Evolutionary conservation across 2,888 invertebrate species (phyloP).

Genomic region (Leptinotarsa rubiginosa): DNA sequence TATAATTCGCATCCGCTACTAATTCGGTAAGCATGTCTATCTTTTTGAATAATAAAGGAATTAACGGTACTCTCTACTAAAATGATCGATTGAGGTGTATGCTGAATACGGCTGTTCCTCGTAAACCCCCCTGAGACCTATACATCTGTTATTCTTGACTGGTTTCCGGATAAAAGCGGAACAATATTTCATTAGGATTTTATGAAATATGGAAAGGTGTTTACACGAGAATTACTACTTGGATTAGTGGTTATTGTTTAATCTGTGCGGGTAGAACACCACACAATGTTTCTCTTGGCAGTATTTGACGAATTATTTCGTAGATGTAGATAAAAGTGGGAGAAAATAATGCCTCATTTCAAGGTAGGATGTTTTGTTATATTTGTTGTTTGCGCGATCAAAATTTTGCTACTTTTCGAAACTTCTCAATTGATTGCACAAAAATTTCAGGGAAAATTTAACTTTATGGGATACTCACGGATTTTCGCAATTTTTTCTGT

Average conservation of each 20-base stretch:
- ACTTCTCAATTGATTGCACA: too few relatives aligned
- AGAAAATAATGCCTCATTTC: not conserved
- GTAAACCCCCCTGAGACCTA: conserved; percentile 44
- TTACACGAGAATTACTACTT: not conserved
- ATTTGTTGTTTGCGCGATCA: too few relatives aligned
- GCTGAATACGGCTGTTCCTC: conserved; percentile 35
- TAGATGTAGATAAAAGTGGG: not conserved
- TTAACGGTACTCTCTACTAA: conserved; percentile 29
- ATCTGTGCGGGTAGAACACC: conserved; percentile 12
- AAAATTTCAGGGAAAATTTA: too few relatives aligned
- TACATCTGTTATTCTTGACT: conserved; percentile 44
- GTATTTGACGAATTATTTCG: conserved; percentile 6
- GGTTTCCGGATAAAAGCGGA: conserved; percentile 41
- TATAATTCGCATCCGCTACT: conserved; percentile 14
- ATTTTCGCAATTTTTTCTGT: too few relatives aligned
- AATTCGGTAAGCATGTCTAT: conserved; percentile 27
- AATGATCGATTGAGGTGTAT: conserved; percentile 37
- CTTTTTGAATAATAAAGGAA: conserved; percentile 38
- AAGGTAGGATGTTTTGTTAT: too few relatives aligned
- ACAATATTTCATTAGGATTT: conserved; percentile 42
- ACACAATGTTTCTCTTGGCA: not conserved
- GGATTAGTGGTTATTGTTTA: conserved; percentile 18
- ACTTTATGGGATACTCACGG: too few relatives aligned
- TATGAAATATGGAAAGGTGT: conserved; percentile 20
- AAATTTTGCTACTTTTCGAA: too few relatives aligned